Base-by-base conservation (phyloP, 2,113 vertebrate species). In the Plecturocebus donacophilus region DNA sequence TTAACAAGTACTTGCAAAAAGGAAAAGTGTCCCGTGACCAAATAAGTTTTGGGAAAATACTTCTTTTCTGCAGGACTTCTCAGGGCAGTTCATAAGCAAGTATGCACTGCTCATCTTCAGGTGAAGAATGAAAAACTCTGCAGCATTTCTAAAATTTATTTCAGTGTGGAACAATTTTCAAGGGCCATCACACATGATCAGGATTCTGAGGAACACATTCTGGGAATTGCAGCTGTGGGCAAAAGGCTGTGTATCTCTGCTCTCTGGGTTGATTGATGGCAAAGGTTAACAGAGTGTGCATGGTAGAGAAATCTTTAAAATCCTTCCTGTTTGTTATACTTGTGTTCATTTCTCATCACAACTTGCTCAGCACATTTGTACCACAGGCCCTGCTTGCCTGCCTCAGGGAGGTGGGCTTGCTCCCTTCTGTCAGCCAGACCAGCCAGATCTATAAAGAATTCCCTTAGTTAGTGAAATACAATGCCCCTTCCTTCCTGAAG, bases 401-500 rank as follows among this genome's bases (percentile, higher is more conserved):
- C 27, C n/a, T 45, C 4, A 0, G 9, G 70, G 79, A 95, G 40
- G 25, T 85, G 68, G 16, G 40, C 5, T 4, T 38, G 5, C 6
- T 10, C 84, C 68, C 73, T 47, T 77, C 93, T 92, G 61, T 93
- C 77, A 73, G 94, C 73, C 97, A 92, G 97, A 96, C 95, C 94
- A 88, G 96, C 91, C 81, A 96, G 91, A 98, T 97, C 95, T 86
- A 35, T 73, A 70, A 98, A 98, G 96, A 98, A 98, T 98, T 98
- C 96, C 94, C 92, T 96, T 77, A 96, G 92, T 97, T 94, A 92
- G 71, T 98, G 98, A 98, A 98, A 98, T 97, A 82, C 97, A 98
- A 98, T 98, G 98, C 98, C 96, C 98, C 97, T 96, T 96, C 68
- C 96, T 98, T 98, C 98, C 98, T 98, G 98, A 98, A 98, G 95